A percentile compares a stretch with the other conserved stretches of the same genome.
Evolutionary conservation across 2,797 vertebrate genomes (phyloP).

Genomic region (Myripristis jacobus): DNA sequence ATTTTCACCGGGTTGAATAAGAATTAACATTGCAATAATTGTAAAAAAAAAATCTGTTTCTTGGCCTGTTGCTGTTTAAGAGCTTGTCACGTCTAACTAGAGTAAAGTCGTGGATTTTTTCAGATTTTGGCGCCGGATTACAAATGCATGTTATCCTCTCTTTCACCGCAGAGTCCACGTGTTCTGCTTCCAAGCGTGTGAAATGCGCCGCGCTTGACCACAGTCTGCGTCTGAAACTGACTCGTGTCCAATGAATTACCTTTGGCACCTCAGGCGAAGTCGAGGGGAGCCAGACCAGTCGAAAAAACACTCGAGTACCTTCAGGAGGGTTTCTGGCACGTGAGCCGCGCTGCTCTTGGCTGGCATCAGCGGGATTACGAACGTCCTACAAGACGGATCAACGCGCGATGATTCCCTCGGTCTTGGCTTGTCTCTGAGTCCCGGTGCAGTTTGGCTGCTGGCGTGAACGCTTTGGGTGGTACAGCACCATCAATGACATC

Average conservation of each 20-base stretch:
- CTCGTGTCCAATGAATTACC: conserved; percentile 47
- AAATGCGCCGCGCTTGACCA: conserved; percentile 13
- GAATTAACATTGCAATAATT: conserved; percentile 46
- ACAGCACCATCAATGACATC: conserved; percentile 43
- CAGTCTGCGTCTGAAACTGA: conserved; percentile 28
- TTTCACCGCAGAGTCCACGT: conserved; percentile 13
- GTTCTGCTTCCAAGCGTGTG: conserved; percentile 5
- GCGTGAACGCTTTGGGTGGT: no score
- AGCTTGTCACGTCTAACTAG: conserved; percentile 21
- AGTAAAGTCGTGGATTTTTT: conserved; percentile 32
- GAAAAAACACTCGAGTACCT: conserved; percentile 53
- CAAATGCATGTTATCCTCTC: conserved; percentile 44
- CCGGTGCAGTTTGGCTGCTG: conserved; percentile 26
- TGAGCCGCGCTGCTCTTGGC: conserved; percentile 55
- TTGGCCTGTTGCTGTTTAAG: conserved; percentile 16
- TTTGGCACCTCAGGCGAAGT: conserved; percentile 42
- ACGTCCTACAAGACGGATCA: conserved; percentile 50
- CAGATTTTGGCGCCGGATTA: conserved; percentile 40
- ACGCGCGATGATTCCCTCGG: conserved; percentile 28
- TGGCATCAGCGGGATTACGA: conserved; percentile 34
- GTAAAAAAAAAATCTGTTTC: conserved; percentile 23
- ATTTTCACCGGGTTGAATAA: conserved; percentile 23
- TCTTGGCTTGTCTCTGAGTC: conserved; percentile 30
- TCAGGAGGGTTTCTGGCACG: conserved; percentile 42
- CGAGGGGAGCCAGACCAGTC: conserved; percentile 41